A percentile compares a stretch with the other conserved stretches of the same genome.
Conservation (phyloP, 2,888 invertebrate genomes). For the Falcaria lacertinaria region DNA sequence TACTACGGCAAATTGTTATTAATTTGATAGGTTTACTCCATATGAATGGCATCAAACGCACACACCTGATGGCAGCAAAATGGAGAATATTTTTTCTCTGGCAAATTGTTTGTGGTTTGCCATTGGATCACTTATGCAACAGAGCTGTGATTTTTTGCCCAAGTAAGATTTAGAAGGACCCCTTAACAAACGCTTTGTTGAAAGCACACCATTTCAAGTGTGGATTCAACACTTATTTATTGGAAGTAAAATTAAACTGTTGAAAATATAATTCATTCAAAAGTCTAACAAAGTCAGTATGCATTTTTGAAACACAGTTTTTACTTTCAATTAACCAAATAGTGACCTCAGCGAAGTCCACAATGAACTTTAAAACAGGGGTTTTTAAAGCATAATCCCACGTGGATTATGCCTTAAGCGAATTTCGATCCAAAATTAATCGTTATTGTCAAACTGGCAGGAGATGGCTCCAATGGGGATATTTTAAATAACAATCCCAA, state of each 20-base stretch:
- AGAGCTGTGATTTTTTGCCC: conserved; percentile 96
- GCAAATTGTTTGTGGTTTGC: conserved; percentile 99
- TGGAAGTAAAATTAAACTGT: conserved; percentile 21
- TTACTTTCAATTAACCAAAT: conserved; percentile 37
- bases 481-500: background rate
- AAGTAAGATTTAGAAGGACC: conserved; percentile 83
- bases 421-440: conserved; percentile 24
- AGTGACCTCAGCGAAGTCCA: conserved; percentile 76
- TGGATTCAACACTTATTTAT: conserved; percentile 20
- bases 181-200: conserved; percentile 26
- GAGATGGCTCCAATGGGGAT: background rate
- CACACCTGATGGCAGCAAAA: conserved; percentile 90
- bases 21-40: conserved; percentile 89
- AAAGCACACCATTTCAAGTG: conserved; percentile 26
- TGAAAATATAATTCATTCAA: background rate
- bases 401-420: conserved; percentile 28
- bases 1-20: conserved; percentile 13
- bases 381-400: conserved; percentile 32
- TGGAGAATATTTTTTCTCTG: conserved; percentile 95
- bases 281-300: background rate
- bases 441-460: conserved; percentile 14
- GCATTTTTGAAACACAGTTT: conserved; percentile 6
- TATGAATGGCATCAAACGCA: conserved; percentile 97
- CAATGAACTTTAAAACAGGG: conserved; percentile 35
- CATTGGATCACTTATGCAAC: conserved; percentile 96